Base-by-base conservation (phyloP, 2,888 invertebrate genomes). In the Digitonthophagus gazella region DNA sequence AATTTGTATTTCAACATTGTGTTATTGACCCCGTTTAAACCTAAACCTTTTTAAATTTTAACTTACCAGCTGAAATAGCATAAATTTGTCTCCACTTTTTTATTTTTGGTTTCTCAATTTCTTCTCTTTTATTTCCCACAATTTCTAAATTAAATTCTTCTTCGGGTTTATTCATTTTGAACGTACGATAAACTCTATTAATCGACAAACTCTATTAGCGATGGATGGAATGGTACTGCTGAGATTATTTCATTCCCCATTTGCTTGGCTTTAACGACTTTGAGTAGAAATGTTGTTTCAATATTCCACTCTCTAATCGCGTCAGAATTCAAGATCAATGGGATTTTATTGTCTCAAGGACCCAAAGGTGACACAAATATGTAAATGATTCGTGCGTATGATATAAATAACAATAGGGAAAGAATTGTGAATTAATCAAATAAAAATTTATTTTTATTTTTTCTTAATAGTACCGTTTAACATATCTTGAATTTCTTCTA, bases 401-500 rank as follows among this genome's bases (percentile, higher is more conserved):
- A 44, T 8, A 8, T 44, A 44, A 44, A 8, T 44, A 8, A 5
- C 28, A 44, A 8, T 8, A 44, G 11, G 28, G 28, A 44, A 11
- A 44, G 28, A 44, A 44, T 2, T 6, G 28, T 44, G 11, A 11
- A 11, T 44, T 44, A 44, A 8, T 6, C 1, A 22, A 64, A 64
- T 28, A 64, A 64, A 20, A n/a, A n/a, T n/a, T n/a, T 44, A 11
- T 44, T 44, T 3, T 44, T 44, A 44, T 2, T 44, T 6, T 58
- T 16, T 58, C 54, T 58, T 16, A 58, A 18, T 20, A 19, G 14
- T 15, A 5, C 67, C 66, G 64, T 69, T 69, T 8, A 69, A 58
- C 58, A 71, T 65, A 67, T 76, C 75, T 71, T 81, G 81, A 19
- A 81, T 81, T 65, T 79, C 77, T 67, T 80, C 80, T 67, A 81